Percentiles rank a stretch among this genome's conserved stretches.
Evolutionary conservation across 2,888 invertebrate species (phyloP).

Genomic region (Lysandra bellargus): DNA sequence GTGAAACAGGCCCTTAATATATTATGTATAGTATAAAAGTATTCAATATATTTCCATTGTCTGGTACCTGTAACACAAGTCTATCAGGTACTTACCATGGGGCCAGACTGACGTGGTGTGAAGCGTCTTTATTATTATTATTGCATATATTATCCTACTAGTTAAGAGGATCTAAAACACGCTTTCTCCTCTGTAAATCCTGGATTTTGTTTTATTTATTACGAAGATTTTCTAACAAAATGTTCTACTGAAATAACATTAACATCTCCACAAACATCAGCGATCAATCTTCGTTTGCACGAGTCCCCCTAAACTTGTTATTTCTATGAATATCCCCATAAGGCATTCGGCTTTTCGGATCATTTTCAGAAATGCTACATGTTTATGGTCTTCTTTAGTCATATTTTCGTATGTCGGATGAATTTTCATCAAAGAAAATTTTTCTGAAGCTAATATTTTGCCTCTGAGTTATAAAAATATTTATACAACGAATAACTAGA

Average conservation of each 20-base stretch:
- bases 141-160: no score
- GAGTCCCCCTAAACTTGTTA: slow-evolving; percentile 7
- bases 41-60: no score
- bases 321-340: slow-evolving; percentile 1
- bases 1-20: no score
- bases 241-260: not conserved
- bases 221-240: not conserved
- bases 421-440: not conserved
- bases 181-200: not conserved
- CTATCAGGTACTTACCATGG: no score
- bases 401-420: not conserved
- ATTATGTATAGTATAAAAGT: no score
- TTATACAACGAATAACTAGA: no score
- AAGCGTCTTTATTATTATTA: no score
- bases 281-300: not conserved
- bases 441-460: not conserved
- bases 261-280: not conserved
- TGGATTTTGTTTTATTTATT: not conserved
- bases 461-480: no score
- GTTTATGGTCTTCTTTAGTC: not conserved
- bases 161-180: no score
- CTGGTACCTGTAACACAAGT: no score
- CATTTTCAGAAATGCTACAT: not conserved
- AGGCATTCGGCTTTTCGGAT: not conserved
- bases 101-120: no score